Evolutionary conservation across 2,888 invertebrate genomes (phyloP), one percentile per base, ranked within the genome.

Genomic region (Andrena trimmerana): DNA sequence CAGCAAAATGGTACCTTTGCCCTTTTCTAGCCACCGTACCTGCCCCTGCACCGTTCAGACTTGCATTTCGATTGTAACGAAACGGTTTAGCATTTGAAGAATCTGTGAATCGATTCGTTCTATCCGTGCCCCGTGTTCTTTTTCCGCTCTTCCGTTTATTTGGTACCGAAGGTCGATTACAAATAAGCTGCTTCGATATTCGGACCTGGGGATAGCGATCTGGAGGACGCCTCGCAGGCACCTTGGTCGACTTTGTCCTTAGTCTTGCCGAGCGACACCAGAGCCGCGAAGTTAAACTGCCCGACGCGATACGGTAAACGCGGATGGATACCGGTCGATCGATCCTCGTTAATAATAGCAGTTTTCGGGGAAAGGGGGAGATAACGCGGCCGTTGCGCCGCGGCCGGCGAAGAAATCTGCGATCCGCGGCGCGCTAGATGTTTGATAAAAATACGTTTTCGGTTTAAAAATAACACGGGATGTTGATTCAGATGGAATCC

Each of bases 181-280:
- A 33, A 27, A n/a, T 31, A 29, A 27, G 59, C 16, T 42, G 71
- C 62, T 71, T 71, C 52, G 42, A 63, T 63, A 63, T 31, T 63
- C 52, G 62, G 36, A 24, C 10, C 13, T 13, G 8, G 8, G 29
- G 27, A 33, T 13, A 31, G 20, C 20, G n/a, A 36, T 10, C 31
- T 36, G 62, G 29, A 16, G 27, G 33, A 42, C 71, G 42, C 36
- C 63, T 76, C 54, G 72, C 76, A 57, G 72, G 63, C 63, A 54
- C 42, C 76, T 76, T 63, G 8, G 71, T 1, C 29, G 62, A 63
- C 76, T 63, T 71, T 76, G 72, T 63, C 72, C 42, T 54, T 54
- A 24, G 16, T 57, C 42, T 63, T 31, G 13, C 8, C 20, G 50
- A 76, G 3, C 16, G 36, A 54, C 52, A 42, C 8, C 10, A 24